Evolutionary conservation across 1,140 invertebrate species (phyloP), one percentile per base, ranked within the genome.

Genomic region (Zeugodacus cucurbitae): DNA sequence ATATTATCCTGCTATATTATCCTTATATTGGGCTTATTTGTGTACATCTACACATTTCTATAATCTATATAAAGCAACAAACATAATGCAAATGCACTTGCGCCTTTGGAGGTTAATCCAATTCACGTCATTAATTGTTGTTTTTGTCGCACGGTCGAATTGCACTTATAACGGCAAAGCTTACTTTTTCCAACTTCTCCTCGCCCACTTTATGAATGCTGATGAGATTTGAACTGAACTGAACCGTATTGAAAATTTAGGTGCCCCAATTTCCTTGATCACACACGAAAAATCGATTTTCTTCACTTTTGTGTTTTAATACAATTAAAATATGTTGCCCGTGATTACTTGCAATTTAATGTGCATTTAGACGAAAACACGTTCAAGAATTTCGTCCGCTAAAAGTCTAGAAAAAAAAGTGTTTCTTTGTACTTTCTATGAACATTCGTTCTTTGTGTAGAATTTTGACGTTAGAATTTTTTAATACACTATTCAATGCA

Each of bases 211-310:
- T 37, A 74, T 74, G 20, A 74, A 74, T 74, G 17, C 37, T 37
- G 14, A 74, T 44, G 70, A 44, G n/a, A 74, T 74, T 41, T 74
- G 70, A 29, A 74, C 70, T 41, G 37, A 22, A 74, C 70, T 37
- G 34, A 74, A 41, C 70, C 37, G 70, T 44, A 74, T 14, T 44
- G 70, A 70, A 74, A 41, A 74, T 82, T 82, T 82, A 82, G 74
- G 41, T 82, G 74, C 8, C 74, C 74, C 41, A 41, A 48, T 41
- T 82, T 82, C 8, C 26, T 82, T 82, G n/a, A 48, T 82, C 41
- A 11, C 41, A 26, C 20, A 82, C 74, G 74, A 82, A 82, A 82
- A 82, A 82, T 82, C 74, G 74, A 82, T 82, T 82, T 82, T 48
- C 74, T 82, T 26, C 17, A 82, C 41, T 82, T 48, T 82, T 48